Evolutionary conservation across 2,888 invertebrate species (phyloP).

Genomic region (Perdita meconis): DNA sequence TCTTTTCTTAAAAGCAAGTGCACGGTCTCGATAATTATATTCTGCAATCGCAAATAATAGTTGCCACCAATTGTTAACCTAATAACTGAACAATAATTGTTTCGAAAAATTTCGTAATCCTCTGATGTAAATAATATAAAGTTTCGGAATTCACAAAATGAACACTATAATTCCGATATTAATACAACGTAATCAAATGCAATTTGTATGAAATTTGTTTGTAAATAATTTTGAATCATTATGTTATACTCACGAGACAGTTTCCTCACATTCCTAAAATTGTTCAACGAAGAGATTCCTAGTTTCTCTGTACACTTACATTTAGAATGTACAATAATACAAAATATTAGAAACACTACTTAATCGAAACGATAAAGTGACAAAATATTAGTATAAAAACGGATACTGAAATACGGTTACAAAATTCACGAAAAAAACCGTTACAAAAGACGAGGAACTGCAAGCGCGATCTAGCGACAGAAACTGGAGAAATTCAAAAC

Average conservation of each 20-base stretch:
- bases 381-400: conserved; percentile 22
- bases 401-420: not conserved
- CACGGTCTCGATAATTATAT: no score
- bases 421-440: conserved; percentile 13
- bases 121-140: no score
- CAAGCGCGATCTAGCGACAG: conserved; percentile 36
- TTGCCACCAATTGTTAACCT: no score
- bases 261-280: not conserved
- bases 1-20: no score
- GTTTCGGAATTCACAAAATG: not conserved
- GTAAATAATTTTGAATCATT: conserved; percentile 28
- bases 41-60: no score
- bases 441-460: conserved; percentile 6
- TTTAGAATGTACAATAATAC: not conserved
- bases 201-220: not conserved
- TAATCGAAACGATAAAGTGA: not conserved
- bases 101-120: no score
- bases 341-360: not conserved
- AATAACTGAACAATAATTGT: no score
- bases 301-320: not conserved
- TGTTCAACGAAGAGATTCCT: not conserved
- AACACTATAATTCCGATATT: not conserved
- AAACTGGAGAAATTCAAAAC: conserved; percentile 1
- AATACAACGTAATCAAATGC: no score
- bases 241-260: conserved; percentile 37